Conservation (phyloP, 2,797 vertebrate genomes). For the Phaenicophaeus curvirostris region DNA sequence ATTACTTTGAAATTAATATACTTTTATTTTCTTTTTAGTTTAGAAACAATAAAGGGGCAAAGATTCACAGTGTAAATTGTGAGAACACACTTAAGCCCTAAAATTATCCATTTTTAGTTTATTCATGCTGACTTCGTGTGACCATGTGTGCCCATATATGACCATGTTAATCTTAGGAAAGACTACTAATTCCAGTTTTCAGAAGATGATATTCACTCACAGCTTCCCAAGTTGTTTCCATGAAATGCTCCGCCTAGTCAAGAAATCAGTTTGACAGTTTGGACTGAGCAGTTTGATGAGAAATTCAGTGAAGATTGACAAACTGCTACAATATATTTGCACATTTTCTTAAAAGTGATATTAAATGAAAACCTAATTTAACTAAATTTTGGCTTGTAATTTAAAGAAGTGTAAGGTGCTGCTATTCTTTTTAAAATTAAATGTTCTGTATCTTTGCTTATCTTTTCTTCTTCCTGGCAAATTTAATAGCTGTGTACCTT, state of each 20-base stretch:
- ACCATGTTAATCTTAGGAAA: neutral
- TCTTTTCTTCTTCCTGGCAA: neutral
- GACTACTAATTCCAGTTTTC: neutral
- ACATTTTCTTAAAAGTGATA: neutral
- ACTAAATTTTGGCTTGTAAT: neutral
- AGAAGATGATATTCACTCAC: neutral
- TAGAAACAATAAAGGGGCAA: neutral
- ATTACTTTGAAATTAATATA: neutral
- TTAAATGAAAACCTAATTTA: conserved; percentile 4
- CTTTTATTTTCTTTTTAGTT: no score
- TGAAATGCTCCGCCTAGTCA: neutral
- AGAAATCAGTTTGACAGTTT: neutral
- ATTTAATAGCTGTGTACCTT: neutral
- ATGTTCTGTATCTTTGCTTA: neutral
- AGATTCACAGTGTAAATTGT: neutral
- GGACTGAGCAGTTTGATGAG: neutral
- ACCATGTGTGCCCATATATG: no score
- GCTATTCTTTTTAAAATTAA: neutral
- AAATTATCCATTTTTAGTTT: neutral
- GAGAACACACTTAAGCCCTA: neutral
- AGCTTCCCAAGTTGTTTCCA: neutral
- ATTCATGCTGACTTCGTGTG: neutral
- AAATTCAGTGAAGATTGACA: conserved; percentile 1
- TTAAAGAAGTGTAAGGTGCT: neutral
- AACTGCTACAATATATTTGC: neutral